Evolutionary conservation across 2,888 invertebrate genomes (phyloP).

Genomic region (Callyntrura guangdongensis): DNA sequence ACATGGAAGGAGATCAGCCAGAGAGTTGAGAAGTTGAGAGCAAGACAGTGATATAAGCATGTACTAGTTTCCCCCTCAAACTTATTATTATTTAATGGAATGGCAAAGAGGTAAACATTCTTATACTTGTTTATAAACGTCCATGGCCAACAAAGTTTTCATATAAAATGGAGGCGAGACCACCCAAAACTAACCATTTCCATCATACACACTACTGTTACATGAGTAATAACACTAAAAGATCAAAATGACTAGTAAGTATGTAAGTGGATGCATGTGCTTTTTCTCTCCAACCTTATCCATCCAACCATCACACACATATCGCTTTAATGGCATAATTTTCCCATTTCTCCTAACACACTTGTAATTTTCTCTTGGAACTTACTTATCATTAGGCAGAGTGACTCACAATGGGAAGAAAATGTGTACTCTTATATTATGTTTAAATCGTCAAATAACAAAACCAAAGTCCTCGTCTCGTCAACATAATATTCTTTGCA

Average conservation of each 20-base stretch:
- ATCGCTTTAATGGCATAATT: conserved; percentile 74
- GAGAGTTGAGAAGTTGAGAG: background rate
- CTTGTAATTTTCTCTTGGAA: conserved; percentile 72
- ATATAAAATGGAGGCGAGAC: conserved; percentile 73
- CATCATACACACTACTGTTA: conserved; percentile 70
- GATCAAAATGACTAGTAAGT: conserved; percentile 70
- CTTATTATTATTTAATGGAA: background rate
- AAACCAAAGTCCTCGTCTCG: background rate
- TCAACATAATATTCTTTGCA: background rate
- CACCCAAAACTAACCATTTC: conserved; percentile 80
- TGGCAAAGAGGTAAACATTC: background rate
- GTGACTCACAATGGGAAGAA: background rate
- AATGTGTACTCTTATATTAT: background rate
- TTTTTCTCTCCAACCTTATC: conserved; percentile 59
- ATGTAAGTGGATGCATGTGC: conserved; percentile 71
- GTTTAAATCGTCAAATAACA: too few relatives aligned
- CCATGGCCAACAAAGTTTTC: background rate
- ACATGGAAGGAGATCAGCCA: conserved; percentile 28
- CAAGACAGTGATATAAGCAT: conserved; percentile 23
- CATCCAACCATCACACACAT: conserved; percentile 72
- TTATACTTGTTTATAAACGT: conserved; percentile 5
- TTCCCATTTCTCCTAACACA: conserved; percentile 68
- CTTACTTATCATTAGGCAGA: background rate
- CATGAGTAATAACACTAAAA: conserved; percentile 77
- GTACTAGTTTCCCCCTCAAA: background rate